These are phyloP conservation scores for Drosophila stalkeri DNA, from an alignment of 2,888 invertebrate genomes.

Conservation along the genomic window DNA sequence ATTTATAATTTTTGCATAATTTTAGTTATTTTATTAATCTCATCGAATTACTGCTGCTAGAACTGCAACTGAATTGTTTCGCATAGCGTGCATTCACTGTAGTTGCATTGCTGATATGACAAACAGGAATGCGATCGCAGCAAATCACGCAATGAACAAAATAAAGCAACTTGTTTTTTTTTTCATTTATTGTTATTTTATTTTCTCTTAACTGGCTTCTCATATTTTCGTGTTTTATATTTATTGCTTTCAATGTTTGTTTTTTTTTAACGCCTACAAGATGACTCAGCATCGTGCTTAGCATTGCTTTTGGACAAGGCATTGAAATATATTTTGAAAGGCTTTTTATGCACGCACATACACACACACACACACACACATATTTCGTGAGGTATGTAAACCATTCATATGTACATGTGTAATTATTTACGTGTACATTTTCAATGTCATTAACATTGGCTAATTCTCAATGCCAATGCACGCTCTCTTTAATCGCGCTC, in stretches of 20 bases:
- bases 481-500: not conserved
- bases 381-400: conserved; percentile 11
- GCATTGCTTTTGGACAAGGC: conserved; percentile 25
- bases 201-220: conserved; percentile 1
- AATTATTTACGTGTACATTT: conserved; percentile 33
- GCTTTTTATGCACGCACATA: conserved; percentile 21
- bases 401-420: conserved; percentile 18
- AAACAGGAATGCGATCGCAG: not conserved
- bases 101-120: conserved; percentile 1
- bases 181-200: not conserved
- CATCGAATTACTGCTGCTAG: not conserved
- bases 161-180: not conserved
- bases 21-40: no score
- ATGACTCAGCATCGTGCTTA: conserved; percentile 30
- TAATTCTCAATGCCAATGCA: conserved; percentile 40
- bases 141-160: not conserved
- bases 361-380: not conserved
- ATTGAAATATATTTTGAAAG: conserved; percentile 34
- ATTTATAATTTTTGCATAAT: not conserved
- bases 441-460: conserved; percentile 70
- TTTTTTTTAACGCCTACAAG: not conserved
- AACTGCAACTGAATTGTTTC: not conserved
- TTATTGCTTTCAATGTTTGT: not conserved
- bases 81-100: not conserved
- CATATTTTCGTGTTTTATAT: not conserved